Evolutionary conservation across 2,888 invertebrate genomes (phyloP).

Genomic region (Apodemia mormo): DNA sequence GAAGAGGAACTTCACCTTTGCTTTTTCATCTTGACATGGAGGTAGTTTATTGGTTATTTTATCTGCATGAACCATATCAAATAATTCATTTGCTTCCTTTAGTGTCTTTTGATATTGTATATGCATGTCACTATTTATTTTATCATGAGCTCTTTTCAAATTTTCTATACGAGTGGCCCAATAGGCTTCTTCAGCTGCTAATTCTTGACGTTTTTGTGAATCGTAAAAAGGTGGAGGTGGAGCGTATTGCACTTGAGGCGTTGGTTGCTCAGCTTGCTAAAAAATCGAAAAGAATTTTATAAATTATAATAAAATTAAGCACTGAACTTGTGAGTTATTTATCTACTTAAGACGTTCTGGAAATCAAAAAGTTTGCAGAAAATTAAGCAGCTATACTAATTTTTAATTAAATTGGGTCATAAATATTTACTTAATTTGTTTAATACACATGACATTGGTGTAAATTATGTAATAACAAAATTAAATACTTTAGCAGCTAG

Average conservation of each 20-base stretch:
- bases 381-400: not conserved
- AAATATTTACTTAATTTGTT: constrained; percentile 43
- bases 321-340: not conserved
- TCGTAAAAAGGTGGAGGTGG: constrained; percentile 55
- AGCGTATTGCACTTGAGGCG: constrained; percentile 50
- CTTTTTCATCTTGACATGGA: constrained; percentile 73
- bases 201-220: constrained; percentile 52
- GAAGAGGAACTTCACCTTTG: constrained; percentile 55
- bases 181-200: constrained; percentile 69
- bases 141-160: constrained; percentile 67
- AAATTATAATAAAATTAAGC: not conserved
- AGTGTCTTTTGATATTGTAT: constrained; percentile 70
- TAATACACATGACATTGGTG: constrained; percentile 67
- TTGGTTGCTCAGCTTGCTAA: constrained; percentile 61
- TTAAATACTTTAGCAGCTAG: constrained; percentile 69
- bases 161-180: constrained; percentile 71
- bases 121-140: constrained; percentile 68
- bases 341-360: not conserved
- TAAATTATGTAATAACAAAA: constrained; percentile 75
- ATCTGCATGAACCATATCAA: constrained; percentile 57
- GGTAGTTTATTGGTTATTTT: constrained; percentile 62
- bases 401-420: constrained; percentile 2
- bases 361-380: not conserved
- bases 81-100: constrained; percentile 69
- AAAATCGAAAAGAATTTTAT: constrained; percentile 34